Base-by-base conservation (phyloP, 2,888 invertebrate species). In the Eupeodes luniger region DNA sequence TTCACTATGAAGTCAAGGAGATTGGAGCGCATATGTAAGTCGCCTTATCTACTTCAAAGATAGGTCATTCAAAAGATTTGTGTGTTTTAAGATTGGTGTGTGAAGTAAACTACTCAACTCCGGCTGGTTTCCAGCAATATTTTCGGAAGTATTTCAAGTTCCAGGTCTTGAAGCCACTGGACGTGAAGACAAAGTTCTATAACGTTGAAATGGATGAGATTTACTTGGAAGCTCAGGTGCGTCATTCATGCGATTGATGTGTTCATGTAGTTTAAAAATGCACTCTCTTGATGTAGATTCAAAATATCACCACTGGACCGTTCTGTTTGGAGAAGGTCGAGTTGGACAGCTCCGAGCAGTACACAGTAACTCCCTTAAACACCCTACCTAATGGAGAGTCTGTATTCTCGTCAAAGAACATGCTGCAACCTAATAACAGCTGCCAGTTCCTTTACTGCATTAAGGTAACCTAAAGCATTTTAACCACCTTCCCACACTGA, bases 1-100 rank as follows among this genome's bases (percentile, higher is more conserved):
- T 99, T 92, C 97, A 98, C 92, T 99, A 99, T 94, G 99, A 99
- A 95, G 99, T 99, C n/a, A 99, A 99, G 94, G 99, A 99, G 94
- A 96, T 98, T 90, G 99, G 99, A 59, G 98, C 98, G 64, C 99
- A 99, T 92, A 99, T 99, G 97, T 98, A 94, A 93, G 95, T 92
- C 19, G 1, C 9, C 1, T 47, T 66, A 4, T 4, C 1, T 14
- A 4, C 47, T 44, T 16, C 2, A 7, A 55, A 4, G 7, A n/a
- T 0, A 83, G 3, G 27, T 27, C 27, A 27, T 2, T 27, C 49
- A 40, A 53, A 4, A 1, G 59, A 1, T 19, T 11, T 36, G 0
- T 55, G 6, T 27, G 0, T n/a, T 70, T 70, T n/a, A 94, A 98
- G 98, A 92, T 94, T 99, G 90, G 98, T 99, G 2, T 99, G 99